phyloP scores from a whole-genome alignment of 2,888 invertebrate species.

The Zelleria hepariella region DNA sequence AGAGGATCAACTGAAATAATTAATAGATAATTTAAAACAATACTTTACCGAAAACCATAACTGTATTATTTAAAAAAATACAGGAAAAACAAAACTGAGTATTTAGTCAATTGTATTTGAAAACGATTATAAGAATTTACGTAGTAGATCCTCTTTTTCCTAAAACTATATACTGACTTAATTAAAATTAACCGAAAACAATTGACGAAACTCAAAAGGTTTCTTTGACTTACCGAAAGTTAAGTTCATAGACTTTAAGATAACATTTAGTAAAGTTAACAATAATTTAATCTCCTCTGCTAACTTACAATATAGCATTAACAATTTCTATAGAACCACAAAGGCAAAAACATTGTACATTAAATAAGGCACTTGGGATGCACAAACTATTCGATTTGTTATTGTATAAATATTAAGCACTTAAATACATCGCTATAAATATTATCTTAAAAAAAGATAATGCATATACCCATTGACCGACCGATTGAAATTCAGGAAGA shows the following conservation, averaged over 20 bases:
- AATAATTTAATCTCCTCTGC: constrained; percentile 72
- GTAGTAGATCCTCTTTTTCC: background rate
- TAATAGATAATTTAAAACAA: too few species aligned
- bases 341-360: constrained; percentile 61
- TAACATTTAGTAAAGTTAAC: constrained; percentile 68
- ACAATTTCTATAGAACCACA: constrained; percentile 62
- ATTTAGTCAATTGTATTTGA: background rate
- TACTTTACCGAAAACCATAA: too few species aligned
- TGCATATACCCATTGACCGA: constrained; percentile 50
- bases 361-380: constrained; percentile 67
- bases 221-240: constrained; percentile 21
- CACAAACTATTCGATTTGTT: constrained; percentile 43
- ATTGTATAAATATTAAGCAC: constrained; percentile 62
- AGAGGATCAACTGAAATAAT: background rate
- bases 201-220: background rate
- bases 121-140: background rate
- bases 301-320: constrained; percentile 59
- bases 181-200: background rate
- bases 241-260: constrained; percentile 38
- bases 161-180: background rate
- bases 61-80: too few species aligned
- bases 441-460: constrained; percentile 26
- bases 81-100: background rate
- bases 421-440: constrained; percentile 47
- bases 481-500: constrained; percentile 38